Percentiles rank a stretch among this genome's conserved stretches.
Conservation (phyloP, 2,113 vertebrate species). For the Aptenodytes forsteri region DNA sequence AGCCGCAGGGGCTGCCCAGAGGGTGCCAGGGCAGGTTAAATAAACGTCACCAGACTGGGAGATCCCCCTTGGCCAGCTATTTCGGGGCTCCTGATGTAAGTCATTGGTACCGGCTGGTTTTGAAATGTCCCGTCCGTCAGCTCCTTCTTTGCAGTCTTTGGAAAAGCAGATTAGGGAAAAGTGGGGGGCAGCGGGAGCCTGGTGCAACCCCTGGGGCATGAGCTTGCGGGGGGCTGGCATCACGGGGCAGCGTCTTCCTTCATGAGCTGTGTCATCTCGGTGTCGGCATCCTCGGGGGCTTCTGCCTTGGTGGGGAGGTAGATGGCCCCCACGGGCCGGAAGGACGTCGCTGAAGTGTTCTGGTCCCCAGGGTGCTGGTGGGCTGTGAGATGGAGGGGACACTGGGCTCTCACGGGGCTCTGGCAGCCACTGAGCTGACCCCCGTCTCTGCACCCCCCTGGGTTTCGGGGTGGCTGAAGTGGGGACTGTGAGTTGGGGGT, state of each 20-base stretch:
- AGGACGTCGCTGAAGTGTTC: rapidly evolving
- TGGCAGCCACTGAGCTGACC: neutral
- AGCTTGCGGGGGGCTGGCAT: neutral
- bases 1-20: rapidly evolving
- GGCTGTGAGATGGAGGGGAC: neutral
- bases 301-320: neutral
- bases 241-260: neutral
- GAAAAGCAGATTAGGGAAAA: neutral
- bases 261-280: neutral
- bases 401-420: rapidly evolving
- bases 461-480: rapidly evolving
- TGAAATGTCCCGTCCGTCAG: neutral
- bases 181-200: neutral
- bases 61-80: rapidly evolving
- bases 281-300: rapidly evolving
- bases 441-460: rapidly evolving
- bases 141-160: neutral
- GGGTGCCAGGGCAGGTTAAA: neutral
- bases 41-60: neutral
- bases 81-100: neutral
- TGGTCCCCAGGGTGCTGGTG: neutral
- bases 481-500: rapidly evolving
- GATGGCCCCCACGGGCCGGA: neutral
- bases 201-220: rapidly evolving
- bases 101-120: no score